These are phyloP conservation scores for Ephialtes manifestator DNA, from an alignment of 2,888 invertebrate species.

Conservation along the genomic window DNA sequence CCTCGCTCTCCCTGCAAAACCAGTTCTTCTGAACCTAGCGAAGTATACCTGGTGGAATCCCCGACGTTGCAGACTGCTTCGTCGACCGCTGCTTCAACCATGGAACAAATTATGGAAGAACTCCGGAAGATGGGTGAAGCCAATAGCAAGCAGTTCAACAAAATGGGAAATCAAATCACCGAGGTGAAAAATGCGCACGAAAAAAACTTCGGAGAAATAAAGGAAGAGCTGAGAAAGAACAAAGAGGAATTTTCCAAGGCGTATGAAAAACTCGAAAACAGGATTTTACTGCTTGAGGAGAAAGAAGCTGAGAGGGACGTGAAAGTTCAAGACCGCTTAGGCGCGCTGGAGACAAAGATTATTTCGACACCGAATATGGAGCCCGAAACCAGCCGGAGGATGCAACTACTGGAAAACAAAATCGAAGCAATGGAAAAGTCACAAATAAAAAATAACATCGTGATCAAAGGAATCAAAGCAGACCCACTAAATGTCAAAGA, in stretches of 20 bases:
- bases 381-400: background rate
- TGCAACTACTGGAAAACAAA: background rate
- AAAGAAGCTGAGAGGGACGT: background rate
- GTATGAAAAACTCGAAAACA: background rate
- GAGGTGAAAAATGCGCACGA: background rate
- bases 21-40: too few relatives aligned
- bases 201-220: slow-evolving; percentile 2
- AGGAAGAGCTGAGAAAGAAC: slow-evolving; percentile 6
- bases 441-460: slow-evolving; percentile 1
- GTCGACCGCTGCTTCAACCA: background rate
- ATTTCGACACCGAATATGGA: background rate
- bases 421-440: slow-evolving; percentile 15
- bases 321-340: slow-evolving; percentile 10
- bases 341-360: background rate
- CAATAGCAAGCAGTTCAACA: background rate
- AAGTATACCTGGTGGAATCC: too few relatives aligned
- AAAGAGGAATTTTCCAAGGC: slow-evolving; percentile 25
- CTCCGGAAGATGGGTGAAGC: slow-evolving; percentile 1
- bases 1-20: background rate
- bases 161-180: background rate
- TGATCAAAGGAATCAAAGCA: background rate
- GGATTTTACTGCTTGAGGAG: background rate
- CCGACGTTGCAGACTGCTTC: background rate
- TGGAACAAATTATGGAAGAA: slow-evolving; percentile 20
- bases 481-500: background rate